Conservation (phyloP, 2,888 invertebrate genomes). For the Phania funesta region DNA sequence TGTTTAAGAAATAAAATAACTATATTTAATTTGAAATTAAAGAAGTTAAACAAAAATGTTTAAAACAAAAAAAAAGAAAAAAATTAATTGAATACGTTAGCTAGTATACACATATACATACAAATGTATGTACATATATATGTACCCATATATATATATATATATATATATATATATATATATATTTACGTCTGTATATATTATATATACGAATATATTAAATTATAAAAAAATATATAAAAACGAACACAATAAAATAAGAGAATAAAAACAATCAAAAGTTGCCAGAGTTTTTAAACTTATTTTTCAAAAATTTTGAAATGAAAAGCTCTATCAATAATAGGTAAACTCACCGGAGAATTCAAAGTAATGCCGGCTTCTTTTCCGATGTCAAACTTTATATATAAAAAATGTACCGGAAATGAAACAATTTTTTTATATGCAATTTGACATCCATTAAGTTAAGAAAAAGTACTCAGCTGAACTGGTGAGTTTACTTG, state of each 20-base stretch:
- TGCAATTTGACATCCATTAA: no score
- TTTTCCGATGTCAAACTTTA: no score
- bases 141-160: neutral
- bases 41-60: neutral
- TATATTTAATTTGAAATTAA: neutral
- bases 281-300: conserved; percentile 7
- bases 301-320: no score
- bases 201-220: neutral
- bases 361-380: no score
- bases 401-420: no score
- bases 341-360: no score
- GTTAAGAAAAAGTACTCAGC: no score
- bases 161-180: neutral
- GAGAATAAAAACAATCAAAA: neutral
- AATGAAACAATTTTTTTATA: no score
- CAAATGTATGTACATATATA: neutral
- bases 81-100: no score
- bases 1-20: neutral
- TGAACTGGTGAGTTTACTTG: no score
- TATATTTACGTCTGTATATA: neutral
- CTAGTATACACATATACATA: neutral
- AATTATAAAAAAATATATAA: neutral
- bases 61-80: no score
- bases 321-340: no score
- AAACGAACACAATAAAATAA: neutral